Evolutionary conservation across 2,888 invertebrate genomes (phyloP).

Genomic region (Nemotelus nigrinus): DNA sequence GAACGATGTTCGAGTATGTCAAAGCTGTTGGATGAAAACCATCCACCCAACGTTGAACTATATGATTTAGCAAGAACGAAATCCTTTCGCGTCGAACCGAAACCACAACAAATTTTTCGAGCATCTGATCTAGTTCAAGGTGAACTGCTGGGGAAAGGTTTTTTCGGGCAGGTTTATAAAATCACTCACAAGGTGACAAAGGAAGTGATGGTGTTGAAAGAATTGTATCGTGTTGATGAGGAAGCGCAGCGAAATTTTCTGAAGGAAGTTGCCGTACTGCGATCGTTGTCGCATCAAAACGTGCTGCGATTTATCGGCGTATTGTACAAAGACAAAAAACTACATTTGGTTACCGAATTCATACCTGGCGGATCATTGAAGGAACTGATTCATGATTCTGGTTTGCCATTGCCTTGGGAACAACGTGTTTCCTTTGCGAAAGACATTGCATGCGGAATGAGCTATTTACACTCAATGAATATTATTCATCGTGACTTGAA

Average conservation of each 20-base stretch:
- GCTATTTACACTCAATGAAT: constrained; percentile 92
- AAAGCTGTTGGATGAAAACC: constrained; percentile 78
- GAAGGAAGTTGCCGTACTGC: constrained; percentile 93
- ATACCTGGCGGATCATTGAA: constrained; percentile 91
- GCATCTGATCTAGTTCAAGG: constrained; percentile 90
- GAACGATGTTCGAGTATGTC: constrained; percentile 89
- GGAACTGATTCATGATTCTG: constrained; percentile 80
- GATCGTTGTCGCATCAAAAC: constrained; percentile 88
- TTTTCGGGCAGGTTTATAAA: constrained; percentile 92
- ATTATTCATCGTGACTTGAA: constrained; percentile 95
- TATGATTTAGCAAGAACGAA: constrained; percentile 85
- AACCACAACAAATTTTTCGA: constrained; percentile 80
- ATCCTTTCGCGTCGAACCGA: constrained; percentile 78
- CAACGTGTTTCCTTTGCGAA: constrained; percentile 85
- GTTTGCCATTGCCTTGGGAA: constrained; percentile 79
- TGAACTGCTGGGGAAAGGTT: constrained; percentile 90
- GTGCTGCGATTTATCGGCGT: constrained; percentile 93
- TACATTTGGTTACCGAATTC: constrained; percentile 93
- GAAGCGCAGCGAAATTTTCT: constrained; percentile 94
- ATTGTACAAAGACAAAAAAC: constrained; percentile 88
- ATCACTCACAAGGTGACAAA: constrained; percentile 90
- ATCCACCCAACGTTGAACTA: constrained; percentile 62
- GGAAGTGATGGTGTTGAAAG: constrained; percentile 96
- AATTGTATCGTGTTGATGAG: constrained; percentile 91
- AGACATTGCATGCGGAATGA: constrained; percentile 93